Conservation (phyloP, 2,113 vertebrate genomes). For the Chaetura pelagica region DNA sequence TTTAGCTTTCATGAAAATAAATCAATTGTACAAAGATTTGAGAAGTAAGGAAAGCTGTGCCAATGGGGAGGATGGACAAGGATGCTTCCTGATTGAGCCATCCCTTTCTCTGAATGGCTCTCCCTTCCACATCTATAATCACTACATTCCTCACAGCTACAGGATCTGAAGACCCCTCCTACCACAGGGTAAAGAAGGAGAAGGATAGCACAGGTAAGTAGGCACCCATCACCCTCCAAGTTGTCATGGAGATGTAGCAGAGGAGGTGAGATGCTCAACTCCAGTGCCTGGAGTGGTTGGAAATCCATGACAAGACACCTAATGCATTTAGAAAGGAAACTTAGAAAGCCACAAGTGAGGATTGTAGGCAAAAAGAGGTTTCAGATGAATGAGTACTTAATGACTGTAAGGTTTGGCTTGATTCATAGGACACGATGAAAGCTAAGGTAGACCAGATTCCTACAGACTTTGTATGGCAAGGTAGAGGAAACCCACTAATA, state of each 20-base stretch:
- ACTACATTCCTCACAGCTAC: not conserved
- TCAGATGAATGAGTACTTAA: not conserved
- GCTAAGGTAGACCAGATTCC: not conserved
- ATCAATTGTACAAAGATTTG: not conserved
- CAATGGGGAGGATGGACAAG: not conserved
- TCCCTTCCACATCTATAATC: not conserved
- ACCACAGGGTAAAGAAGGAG: not conserved
- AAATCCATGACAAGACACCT: not conserved
- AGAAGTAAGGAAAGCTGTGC: not conserved
- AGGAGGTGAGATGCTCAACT: not conserved
- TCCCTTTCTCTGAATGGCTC: not conserved
- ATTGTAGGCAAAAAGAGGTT: not conserved
- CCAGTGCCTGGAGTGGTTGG: not conserved
- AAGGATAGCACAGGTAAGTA: not conserved
- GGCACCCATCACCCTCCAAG: not conserved
- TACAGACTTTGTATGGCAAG: not conserved
- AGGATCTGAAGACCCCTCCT: not conserved
- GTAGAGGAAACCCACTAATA: not conserved
- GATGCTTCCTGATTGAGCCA: not conserved
- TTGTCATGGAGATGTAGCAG: rapidly evolving
- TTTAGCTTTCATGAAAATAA: not conserved
- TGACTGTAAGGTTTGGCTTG: not conserved
- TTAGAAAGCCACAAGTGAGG: not conserved
- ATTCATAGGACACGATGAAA: not conserved
- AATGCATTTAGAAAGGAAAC: not conserved